Evolutionary conservation across 2,113 vertebrate species (phyloP).

Genomic region (Beaufortia kweichowensis): DNA sequence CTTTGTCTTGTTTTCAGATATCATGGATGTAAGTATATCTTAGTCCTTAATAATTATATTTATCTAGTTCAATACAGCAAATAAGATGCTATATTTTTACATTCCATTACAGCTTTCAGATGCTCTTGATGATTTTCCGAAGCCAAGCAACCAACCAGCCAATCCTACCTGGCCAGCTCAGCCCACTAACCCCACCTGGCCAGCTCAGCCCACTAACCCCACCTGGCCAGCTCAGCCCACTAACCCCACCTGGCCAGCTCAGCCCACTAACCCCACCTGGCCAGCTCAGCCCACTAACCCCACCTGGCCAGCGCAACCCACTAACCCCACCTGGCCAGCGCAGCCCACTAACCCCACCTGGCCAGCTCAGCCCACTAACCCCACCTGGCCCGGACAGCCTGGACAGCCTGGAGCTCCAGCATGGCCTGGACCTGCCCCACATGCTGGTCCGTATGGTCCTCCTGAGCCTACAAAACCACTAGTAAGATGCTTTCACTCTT

Average conservation of each 20-base stretch:
- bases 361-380: slow-evolving; percentile 36
- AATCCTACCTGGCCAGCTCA: slow-evolving; percentile 48
- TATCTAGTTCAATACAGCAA: background rate
- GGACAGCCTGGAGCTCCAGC: slow-evolving; percentile 35
- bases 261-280: slow-evolving; percentile 32
- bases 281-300: slow-evolving; percentile 28
- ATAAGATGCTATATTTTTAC: background rate
- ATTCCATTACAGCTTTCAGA: slow-evolving; percentile 49
- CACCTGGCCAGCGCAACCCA: slow-evolving; percentile 17
- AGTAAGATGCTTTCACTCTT: slow-evolving; percentile 37
- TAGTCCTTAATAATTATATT: background rate
- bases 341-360: slow-evolving; percentile 33
- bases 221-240: slow-evolving; percentile 23
- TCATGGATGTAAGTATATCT: slow-evolving; percentile 57
- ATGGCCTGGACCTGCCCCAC: slow-evolving; percentile 47
- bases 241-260: slow-evolving; percentile 47
- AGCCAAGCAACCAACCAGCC: slow-evolving; percentile 32
- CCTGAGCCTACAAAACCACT: slow-evolving; percentile 5
- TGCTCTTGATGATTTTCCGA: slow-evolving; percentile 45
- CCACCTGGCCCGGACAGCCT: slow-evolving; percentile 40
- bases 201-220: slow-evolving; percentile 40
- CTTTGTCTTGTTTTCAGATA: slow-evolving; percentile 41
- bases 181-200: slow-evolving; percentile 26
- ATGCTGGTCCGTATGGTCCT: slow-evolving; percentile 35
- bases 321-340: background rate